Conservation (phyloP, 2,797 vertebrate genomes). For the Anas acuta region DNA sequence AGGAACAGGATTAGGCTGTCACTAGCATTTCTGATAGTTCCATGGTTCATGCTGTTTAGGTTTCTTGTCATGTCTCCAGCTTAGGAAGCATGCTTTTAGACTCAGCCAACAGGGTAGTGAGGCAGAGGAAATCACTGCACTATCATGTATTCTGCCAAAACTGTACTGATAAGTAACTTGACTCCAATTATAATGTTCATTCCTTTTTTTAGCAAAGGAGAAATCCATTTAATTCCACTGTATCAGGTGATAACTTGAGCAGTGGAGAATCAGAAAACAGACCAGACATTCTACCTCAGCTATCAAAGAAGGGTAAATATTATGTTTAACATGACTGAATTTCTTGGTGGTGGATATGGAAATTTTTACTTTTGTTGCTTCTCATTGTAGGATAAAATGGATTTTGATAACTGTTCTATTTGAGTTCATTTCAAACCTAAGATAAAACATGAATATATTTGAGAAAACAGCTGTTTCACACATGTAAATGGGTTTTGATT, state of each 20-base stretch:
- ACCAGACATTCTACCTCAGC: slow-evolving; percentile 43
- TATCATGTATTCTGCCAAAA: neutral
- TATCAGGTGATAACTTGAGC: slow-evolving; percentile 38
- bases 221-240: slow-evolving; percentile 88
- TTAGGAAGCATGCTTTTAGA: neutral
- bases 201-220: slow-evolving; percentile 82
- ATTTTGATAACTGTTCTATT: neutral
- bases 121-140: neutral
- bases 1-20: neutral
- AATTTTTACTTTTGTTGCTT: neutral
- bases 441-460: neutral
- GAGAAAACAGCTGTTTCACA: neutral
- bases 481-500: neutral
- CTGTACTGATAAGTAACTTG: neutral
- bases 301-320: slow-evolving; percentile 76
- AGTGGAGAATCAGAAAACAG: slow-evolving; percentile 31
- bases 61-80: neutral
- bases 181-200: neutral
- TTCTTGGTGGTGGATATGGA: neutral
- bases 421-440: neutral
- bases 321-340: slow-evolving; percentile 34
- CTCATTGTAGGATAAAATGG: neutral
- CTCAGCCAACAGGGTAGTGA: neutral
- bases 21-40: neutral
- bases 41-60: neutral